Base-by-base conservation (phyloP, 2,113 vertebrate genomes). In the Chionis minor region DNA sequence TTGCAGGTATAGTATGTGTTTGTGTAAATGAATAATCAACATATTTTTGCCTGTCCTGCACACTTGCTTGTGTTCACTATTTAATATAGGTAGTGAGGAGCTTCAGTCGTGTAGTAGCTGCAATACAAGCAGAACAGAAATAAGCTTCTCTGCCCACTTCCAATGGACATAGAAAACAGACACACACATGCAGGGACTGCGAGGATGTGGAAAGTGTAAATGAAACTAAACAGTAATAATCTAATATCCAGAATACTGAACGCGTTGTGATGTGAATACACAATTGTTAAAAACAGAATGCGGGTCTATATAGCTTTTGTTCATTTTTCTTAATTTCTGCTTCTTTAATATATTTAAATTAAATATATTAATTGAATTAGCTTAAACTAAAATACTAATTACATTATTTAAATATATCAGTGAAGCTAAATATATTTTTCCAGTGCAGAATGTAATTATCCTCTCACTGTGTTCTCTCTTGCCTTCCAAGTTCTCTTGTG, bases 41-140 rank as follows among this genome's bases (percentile, higher is more conserved):
- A 11, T 14, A 18, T 56, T 74, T 74, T 63, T 81, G 28, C 20
- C 9, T 1, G 12, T 77, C 40, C 62, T 85, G 28, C 17, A 17
- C 1, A 0, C 14, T 62, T 58, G 5, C 2, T 2, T 55, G 27
- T 78, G 71, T 67, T 67, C 26, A 21, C 11, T 52, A 0, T 47
- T 80, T 55, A 11, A 11, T 51, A 14, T 15, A 38, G 24, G 16
- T 80, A 35, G 26, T 18, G 40, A 58, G 70, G 35, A 70, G 23
- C 15, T 78, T 7, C 45, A 58, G 33, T 59, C 4, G 8, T 8
- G 13, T 9, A 22, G 6, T 51, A 67, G 71, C 27, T n/a, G 13
- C 24, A 77, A 7, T 14, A 81, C 1, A 47, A 79, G 17, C 10
- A 73, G 26, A 32, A 75, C 44, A 63, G 24, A 63, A 63, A 81